A percentile compares a stretch with the other conserved stretches of the same genome.
These are phyloP conservation scores for Climacteris rufus DNA, from an alignment of 2,113 vertebrate genomes.

Conservation along the genomic window DNA sequence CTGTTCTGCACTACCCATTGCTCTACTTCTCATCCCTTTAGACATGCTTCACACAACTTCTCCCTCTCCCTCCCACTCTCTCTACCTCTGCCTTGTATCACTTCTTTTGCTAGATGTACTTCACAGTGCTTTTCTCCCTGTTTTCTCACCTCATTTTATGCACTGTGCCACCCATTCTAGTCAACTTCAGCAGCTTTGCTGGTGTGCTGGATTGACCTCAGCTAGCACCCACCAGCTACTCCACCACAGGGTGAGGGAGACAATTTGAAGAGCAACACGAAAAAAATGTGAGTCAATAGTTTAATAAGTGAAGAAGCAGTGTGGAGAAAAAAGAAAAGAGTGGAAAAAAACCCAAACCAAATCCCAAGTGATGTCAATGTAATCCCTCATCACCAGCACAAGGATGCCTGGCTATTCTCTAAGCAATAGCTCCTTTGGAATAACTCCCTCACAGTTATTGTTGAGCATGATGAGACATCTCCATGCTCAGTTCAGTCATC, in stretches of 20 bases:
- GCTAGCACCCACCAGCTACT: background rate
- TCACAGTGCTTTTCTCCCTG: background rate
- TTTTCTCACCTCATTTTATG: background rate
- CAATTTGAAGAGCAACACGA: background rate
- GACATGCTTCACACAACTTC: background rate
- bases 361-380: background rate
- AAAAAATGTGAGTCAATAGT: background rate
- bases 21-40: background rate
- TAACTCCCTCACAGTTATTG: background rate
- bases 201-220: background rate
- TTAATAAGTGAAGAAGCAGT: background rate
- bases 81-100: background rate
- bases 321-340: fast-evolving
- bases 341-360: background rate
- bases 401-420: background rate
- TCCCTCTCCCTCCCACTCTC: fast-evolving
- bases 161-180: background rate
- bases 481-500: background rate
- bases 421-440: background rate
- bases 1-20: background rate
- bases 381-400: background rate
- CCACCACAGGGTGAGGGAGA: background rate
- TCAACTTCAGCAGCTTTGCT: background rate
- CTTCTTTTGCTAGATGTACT: background rate
- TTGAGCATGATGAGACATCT: background rate